Percentiles rank a stretch among this genome's conserved stretches.
These are phyloP conservation scores for Diplolepis rosae DNA, from an alignment of 2,888 invertebrate species.

Conservation along the genomic window DNA sequence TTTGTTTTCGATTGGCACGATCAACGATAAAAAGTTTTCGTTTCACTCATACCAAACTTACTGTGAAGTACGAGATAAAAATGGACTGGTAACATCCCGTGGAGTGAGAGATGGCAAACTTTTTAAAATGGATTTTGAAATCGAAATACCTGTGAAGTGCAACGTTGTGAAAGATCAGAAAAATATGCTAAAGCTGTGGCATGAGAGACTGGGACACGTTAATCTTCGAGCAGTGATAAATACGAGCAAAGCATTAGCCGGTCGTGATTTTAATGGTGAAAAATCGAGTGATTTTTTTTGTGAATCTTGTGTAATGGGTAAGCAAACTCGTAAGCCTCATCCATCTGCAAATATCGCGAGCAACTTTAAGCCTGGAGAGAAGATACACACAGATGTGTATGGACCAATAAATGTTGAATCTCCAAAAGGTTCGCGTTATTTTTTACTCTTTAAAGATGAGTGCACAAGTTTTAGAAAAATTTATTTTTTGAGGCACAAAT, in stretches of 20 bases:
- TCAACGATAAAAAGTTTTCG: too few species aligned
- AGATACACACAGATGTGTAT: constrained; percentile 20
- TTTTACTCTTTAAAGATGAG: constrained; percentile 11
- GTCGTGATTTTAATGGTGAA: background rate
- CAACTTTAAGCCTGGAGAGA: constrained; percentile 14
- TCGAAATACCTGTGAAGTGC: constrained; percentile 27
- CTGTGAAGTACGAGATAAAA: too few species aligned
- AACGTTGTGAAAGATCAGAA: too few species aligned
- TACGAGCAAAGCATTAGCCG: background rate
- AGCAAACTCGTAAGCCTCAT: constrained; percentile 35
- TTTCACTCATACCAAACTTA: too few species aligned
- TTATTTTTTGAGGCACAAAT: constrained; percentile 32
- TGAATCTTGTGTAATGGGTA: constrained; percentile 34
- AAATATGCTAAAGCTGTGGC: background rate
- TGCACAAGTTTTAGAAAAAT: constrained; percentile 1
- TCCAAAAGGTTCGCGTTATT: background rate
- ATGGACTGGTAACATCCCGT: constrained; percentile 20
- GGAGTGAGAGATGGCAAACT: constrained; percentile 17
- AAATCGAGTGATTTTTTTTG: constrained; percentile 12
- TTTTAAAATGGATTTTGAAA: constrained; percentile 28
- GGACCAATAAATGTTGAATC: constrained; percentile 8
- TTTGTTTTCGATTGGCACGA: too few species aligned
- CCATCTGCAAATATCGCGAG: background rate
- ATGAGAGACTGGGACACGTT: constrained; percentile 9
- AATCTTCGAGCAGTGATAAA: background rate